These are phyloP conservation scores for Stylophora pistillata DNA, from an alignment of 64 coral and sea anemone species.

Conservation along the genomic window DNA sequence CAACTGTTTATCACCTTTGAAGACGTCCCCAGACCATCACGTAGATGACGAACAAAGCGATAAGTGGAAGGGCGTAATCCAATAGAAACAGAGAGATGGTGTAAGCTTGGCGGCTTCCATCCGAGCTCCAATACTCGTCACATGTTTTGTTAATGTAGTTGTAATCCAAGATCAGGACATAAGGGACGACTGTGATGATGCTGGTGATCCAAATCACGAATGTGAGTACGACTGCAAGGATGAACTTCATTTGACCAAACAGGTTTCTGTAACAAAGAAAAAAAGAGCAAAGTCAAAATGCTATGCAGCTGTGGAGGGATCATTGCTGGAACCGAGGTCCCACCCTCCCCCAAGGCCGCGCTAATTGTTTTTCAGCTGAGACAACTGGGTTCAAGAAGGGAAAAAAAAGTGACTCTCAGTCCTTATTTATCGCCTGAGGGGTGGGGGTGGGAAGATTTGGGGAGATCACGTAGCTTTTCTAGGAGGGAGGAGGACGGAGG, in stretches of 20 bases:
- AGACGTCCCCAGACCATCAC: constrained; percentile 49
- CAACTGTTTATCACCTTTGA: constrained; percentile 28
- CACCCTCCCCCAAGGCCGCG: too few relatives aligned
- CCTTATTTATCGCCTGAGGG: too few relatives aligned
- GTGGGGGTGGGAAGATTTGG: too few relatives aligned
- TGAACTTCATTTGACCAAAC: constrained; percentile 79
- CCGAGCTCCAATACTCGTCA: constrained; percentile 58
- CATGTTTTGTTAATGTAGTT: constrained; percentile 55
- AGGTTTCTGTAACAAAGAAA: constrained; percentile 29
- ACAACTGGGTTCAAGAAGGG: too few relatives aligned
- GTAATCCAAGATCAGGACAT: constrained; percentile 70
- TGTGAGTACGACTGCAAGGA: constrained; percentile 39
- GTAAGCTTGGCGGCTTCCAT: constrained; percentile 44
- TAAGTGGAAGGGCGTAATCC: constrained; percentile 72
- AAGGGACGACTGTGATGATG: constrained; percentile 67
- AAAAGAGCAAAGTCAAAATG: not conserved
- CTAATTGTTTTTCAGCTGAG: too few relatives aligned
- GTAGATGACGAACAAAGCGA: constrained; percentile 61
- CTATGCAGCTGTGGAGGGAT: too few relatives aligned
- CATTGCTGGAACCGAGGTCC: too few relatives aligned
- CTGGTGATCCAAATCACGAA: constrained; percentile 62
- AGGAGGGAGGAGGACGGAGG: too few relatives aligned
- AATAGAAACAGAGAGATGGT: constrained; percentile 67
- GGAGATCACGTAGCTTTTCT: too few relatives aligned
- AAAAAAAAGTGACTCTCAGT: not conserved